These are phyloP conservation scores for Dryocosmus kuriphilus DNA, from an alignment of 2,888 invertebrate species.

Conservation along the genomic window DNA sequence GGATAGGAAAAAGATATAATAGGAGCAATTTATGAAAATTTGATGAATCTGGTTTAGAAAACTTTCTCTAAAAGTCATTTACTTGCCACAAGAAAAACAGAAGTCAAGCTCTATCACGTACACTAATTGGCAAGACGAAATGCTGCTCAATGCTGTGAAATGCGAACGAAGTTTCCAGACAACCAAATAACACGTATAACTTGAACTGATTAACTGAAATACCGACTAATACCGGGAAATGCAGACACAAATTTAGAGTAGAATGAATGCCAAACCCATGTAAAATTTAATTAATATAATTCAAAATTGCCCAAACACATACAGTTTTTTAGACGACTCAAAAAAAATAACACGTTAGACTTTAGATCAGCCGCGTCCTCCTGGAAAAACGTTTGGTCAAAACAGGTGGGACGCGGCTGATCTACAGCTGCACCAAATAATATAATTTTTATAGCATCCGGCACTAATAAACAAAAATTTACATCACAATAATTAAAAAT, in stretches of 20 bases:
- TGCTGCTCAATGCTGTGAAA: no score
- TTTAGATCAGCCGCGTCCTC: no score
- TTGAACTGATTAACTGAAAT: background rate
- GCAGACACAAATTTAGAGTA: background rate
- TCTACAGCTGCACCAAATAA: no score
- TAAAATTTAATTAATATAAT: background rate
- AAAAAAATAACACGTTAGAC: no score
- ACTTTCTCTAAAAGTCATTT: conserved; percentile 5
- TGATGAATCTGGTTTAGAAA: background rate
- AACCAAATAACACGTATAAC: no score
- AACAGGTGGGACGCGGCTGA: no score
- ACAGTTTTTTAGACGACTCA: background rate
- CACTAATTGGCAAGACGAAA: no score
- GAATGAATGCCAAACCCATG: background rate
- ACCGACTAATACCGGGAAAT: background rate
- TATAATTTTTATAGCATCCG: background rate
- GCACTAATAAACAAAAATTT: background rate
- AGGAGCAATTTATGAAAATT: background rate
- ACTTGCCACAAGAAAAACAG: conserved; percentile 22
- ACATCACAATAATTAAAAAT: no score
- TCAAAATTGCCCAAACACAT: no score
- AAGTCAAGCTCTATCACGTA: conserved; percentile 27
- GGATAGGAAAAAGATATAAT: no score
- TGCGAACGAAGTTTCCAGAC: no score
- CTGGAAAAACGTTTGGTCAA: no score